Conservation (phyloP, 2,113 vertebrate species). For the Sander vitreus region DNA sequence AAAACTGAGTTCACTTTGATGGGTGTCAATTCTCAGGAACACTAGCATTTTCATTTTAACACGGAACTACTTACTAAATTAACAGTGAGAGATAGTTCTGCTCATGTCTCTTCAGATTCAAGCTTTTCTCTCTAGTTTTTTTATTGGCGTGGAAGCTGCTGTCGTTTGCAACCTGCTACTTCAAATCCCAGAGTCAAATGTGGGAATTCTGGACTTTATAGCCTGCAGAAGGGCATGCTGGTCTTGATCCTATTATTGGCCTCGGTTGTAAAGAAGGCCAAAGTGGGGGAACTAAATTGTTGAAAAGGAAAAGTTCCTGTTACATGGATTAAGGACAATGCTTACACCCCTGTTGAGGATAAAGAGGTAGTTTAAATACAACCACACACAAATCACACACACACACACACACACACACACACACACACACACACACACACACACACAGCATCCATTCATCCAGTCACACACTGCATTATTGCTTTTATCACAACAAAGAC, state of each 20-base stretch:
- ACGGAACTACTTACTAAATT: neutral
- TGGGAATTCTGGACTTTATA: neutral
- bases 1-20: constrained; percentile 17
- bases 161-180: neutral
- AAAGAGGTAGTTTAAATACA: constrained; percentile 43
- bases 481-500: constrained; percentile 43
- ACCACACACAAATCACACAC: neutral
- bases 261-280: constrained; percentile 11
- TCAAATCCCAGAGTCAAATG: neutral
- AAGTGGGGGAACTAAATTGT: neutral
- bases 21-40: neutral
- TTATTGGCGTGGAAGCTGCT: neutral
- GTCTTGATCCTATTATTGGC: neutral
- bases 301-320: constrained; percentile 36
- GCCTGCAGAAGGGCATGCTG: constrained; percentile 3
- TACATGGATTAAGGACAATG: constrained; percentile 48
- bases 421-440: neutral
- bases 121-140: neutral
- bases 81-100: neutral
- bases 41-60: neutral
- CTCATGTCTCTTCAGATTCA: neutral
- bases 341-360: constrained; percentile 8
- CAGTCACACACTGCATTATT: constrained; percentile 24
- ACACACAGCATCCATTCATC: constrained; percentile 29
- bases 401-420: neutral